Percentiles rank a stretch among this genome's conserved stretches.
phyloP scores from a whole-genome alignment of 2,113 vertebrate genomes.

The Platysternon megacephalum region DNA sequence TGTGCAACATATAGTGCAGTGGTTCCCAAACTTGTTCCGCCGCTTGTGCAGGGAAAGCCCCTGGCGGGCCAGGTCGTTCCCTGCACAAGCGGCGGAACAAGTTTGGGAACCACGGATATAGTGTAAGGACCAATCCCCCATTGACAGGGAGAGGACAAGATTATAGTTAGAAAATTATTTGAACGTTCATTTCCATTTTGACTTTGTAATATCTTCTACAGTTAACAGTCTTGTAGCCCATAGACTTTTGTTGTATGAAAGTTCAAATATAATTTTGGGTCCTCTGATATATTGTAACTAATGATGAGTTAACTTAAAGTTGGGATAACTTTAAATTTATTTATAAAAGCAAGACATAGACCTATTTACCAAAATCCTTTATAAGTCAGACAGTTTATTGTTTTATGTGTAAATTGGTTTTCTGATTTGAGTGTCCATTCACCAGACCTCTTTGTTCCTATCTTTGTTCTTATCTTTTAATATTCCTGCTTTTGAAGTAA shows the following conservation, averaged over 20 bases:
- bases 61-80: too few species aligned
- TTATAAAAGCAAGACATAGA: background rate
- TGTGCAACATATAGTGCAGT: background rate
- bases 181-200: background rate
- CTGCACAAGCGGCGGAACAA: too few species aligned
- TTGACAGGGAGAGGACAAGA: background rate
- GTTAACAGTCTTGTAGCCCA: background rate
- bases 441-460: too few species aligned
- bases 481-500: too few species aligned
- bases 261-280: background rate
- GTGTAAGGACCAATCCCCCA: background rate
- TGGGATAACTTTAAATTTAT: background rate
- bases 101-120: background rate
- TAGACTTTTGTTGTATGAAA: background rate
- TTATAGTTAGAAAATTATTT: background rate
- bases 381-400: background rate
- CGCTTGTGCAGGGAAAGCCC: too few species aligned
- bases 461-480: too few species aligned
- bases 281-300: background rate
- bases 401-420: too few species aligned
- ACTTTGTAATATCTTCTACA: background rate
- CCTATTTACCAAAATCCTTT: background rate
- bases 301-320: background rate
- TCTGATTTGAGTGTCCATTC: too few species aligned
- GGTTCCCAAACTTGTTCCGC: too few species aligned